Conservation (phyloP, 1,140 invertebrate genomes). For the Macrocentrus cingulum region DNA sequence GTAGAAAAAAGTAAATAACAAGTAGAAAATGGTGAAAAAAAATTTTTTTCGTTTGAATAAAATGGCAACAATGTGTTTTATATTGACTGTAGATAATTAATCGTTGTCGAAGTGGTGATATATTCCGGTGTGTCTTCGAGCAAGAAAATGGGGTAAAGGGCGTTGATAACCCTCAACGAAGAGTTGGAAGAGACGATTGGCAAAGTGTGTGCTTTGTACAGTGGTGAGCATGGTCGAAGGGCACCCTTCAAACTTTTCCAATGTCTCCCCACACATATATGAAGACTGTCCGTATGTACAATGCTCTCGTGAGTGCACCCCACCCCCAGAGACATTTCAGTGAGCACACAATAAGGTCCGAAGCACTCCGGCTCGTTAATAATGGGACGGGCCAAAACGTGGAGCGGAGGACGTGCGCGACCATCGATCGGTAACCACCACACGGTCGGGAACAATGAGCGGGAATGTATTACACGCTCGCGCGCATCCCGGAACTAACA, state of each 20-base stretch:
- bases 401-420: constrained; percentile 11
- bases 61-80: too few relatives aligned
- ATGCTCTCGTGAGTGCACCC: too few relatives aligned
- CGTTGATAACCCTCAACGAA: neutral
- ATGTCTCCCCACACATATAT: neutral
- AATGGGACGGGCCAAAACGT: constrained; percentile 18
- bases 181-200: neutral
- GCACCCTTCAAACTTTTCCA: constrained; percentile 1
- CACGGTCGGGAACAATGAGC: constrained; percentile 18
- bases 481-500: constrained; percentile 15
- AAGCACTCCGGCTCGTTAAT: constrained; percentile 26
- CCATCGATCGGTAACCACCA: constrained; percentile 23
- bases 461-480: constrained; percentile 25
- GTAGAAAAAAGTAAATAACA: too few relatives aligned
- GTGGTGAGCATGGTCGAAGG: neutral
- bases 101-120: too few relatives aligned
- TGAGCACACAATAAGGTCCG: constrained; percentile 26
- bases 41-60: too few relatives aligned
- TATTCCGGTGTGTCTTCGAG: neutral
- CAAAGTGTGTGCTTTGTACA: neutral
- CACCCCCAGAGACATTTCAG: constrained; percentile 24
- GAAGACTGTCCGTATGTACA: neutral
- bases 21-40: too few relatives aligned
- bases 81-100: too few relatives aligned
- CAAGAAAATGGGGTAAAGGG: constrained; percentile 3